Percentiles rank a stretch among this genome's conserved stretches.
phyloP scores from a whole-genome alignment of 2,113 vertebrate species.

The Amblyornis subalaris region DNA sequence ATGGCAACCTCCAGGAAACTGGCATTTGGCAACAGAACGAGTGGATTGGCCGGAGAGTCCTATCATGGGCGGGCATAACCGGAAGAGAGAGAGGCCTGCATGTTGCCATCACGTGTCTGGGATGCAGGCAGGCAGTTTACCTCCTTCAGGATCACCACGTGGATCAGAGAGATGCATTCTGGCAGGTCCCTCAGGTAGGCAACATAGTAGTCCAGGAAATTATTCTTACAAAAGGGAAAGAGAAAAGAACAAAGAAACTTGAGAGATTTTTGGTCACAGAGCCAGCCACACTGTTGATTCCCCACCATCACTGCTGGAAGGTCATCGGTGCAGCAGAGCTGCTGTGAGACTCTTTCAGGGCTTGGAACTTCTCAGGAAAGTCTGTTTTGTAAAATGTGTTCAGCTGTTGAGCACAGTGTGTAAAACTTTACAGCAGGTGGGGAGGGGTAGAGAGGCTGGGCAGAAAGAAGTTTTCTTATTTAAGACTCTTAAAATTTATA shows the following conservation, averaged over 20 bases:
- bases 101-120: neutral
- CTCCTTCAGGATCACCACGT: slow-evolving; percentile 80
- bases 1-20: rapidly evolving
- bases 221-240: slow-evolving; percentile 77
- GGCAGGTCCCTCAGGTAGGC: slow-evolving; percentile 93
- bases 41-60: neutral
- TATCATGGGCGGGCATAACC: neutral
- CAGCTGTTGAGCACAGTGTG: neutral
- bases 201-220: slow-evolving; percentile 93
- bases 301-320: neutral
- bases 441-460: neutral
- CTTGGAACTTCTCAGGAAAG: neutral
- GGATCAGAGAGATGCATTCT: slow-evolving; percentile 88
- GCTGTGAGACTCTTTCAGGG: neutral
- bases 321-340: neutral
- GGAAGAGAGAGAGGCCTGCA: neutral
- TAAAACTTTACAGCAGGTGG: neutral
- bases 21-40: neutral
- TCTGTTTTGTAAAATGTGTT: neutral
- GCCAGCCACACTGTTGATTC: neutral
- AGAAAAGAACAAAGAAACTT: neutral
- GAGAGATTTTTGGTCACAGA: neutral
- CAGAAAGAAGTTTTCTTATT: neutral
- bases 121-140: slow-evolving; percentile 37
- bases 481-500: neutral